Percentiles rank a stretch among this genome's conserved stretches.
Conservation (phyloP, 2,888 invertebrate species). For the Augochlorella aurata region DNA sequence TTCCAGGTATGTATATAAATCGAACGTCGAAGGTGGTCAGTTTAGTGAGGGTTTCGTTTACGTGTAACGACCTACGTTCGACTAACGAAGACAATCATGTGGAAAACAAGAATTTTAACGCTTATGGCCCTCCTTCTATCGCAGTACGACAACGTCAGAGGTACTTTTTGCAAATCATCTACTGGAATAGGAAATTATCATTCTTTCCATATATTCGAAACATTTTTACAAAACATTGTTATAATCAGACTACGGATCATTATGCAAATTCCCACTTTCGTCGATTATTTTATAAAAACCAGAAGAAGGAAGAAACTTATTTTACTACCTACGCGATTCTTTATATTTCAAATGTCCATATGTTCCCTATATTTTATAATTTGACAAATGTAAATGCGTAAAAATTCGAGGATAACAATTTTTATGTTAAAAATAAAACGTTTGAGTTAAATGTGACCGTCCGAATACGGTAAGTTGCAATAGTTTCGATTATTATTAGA, state of each 20-base stretch:
- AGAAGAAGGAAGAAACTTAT: too few species aligned
- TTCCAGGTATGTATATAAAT: slow-evolving; percentile 25
- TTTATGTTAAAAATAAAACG: background rate
- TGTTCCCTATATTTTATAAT: too few species aligned
- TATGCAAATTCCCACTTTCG: too few species aligned
- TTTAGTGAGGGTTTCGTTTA: slow-evolving; percentile 16
- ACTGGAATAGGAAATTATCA: background rate
- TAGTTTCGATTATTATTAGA: background rate
- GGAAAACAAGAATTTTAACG: background rate
- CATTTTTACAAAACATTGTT: too few species aligned
- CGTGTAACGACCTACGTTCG: background rate
- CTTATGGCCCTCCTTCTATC: background rate
- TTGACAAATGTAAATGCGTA: too few species aligned
- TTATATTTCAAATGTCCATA: too few species aligned
- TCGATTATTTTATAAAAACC: too few species aligned
- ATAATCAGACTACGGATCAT: too few species aligned
- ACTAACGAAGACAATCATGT: background rate
- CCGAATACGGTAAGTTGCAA: background rate
- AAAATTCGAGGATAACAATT: background rate
- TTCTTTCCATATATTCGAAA: background rate
- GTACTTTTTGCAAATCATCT: background rate
- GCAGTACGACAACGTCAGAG: background rate
- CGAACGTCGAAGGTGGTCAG: background rate
- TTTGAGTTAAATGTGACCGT: background rate
- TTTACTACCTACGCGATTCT: too few species aligned